Evolutionary conservation across 2,113 vertebrate species (phyloP).

Genomic region (Muntiacus reevesi): DNA sequence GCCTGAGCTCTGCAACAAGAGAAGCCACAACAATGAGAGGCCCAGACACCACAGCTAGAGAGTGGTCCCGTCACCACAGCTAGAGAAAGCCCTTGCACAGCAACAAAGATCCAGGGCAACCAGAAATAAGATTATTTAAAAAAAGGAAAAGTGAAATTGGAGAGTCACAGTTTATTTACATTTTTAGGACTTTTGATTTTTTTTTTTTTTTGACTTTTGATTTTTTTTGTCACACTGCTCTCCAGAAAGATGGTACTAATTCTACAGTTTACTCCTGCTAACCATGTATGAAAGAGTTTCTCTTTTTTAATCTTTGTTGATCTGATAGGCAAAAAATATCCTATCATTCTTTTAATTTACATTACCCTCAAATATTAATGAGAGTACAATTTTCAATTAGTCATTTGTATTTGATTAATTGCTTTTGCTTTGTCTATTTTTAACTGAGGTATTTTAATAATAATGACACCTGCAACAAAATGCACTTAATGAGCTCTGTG

Average conservation of each 20-base stretch:
- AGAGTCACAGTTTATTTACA: not conserved
- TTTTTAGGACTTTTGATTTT: not conserved
- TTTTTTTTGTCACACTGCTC: not conserved
- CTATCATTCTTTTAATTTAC: not conserved
- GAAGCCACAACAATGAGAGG: not conserved
- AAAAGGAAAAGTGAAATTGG: not conserved
- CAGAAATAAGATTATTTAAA: not conserved
- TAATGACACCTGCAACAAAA: not conserved
- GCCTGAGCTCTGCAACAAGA: not conserved
- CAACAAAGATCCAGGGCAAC: not conserved
- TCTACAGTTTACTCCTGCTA: not conserved
- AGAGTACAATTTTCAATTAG: not conserved
- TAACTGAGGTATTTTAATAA: not conserved
- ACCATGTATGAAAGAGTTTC: not conserved
- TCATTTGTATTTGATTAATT: not conserved
- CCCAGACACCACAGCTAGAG: not conserved
- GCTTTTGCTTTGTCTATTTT: not conserved
- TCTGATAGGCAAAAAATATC: not conserved
- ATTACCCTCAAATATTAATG: not conserved
- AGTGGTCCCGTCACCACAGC: not conserved
- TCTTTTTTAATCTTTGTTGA: not conserved
- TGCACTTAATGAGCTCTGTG: not conserved
- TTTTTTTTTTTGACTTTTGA: not conserved
- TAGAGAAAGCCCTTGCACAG: not conserved
- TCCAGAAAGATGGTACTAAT: not conserved